These are phyloP conservation scores for Eidolon helvum DNA, from an alignment of 2,113 vertebrate genomes.

Conservation along the genomic window DNA sequence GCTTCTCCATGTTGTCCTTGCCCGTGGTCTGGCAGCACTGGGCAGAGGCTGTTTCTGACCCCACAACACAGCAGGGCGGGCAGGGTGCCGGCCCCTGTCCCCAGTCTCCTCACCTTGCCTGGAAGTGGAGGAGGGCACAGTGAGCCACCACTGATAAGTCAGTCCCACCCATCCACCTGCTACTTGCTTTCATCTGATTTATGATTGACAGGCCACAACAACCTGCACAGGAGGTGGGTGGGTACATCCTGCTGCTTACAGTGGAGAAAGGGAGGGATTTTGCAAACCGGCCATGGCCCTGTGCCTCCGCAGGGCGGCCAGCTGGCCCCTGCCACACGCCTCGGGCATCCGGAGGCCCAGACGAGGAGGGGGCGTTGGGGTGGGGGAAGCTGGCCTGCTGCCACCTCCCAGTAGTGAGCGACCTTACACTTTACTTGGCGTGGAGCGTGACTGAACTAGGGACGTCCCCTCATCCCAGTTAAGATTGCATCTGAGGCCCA, in stretches of 20 bases:
- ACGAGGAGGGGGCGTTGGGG: not conserved
- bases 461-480: rapidly evolving
- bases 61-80: not conserved
- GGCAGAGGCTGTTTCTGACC: not conserved
- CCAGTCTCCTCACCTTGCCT: not conserved
- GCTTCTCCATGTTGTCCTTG: not conserved
- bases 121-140: not conserved
- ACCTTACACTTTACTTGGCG: too few relatives aligned
- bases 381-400: not conserved
- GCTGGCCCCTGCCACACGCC: not conserved
- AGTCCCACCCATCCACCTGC: rapidly evolving
- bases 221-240: not conserved
- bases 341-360: not conserved
- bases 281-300: not conserved
- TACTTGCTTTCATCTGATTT: not conserved
- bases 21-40: too few relatives aligned
- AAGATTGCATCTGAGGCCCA: not conserved
- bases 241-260: not conserved
- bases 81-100: too few relatives aligned
- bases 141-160: not conserved
- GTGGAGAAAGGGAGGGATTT: not conserved
- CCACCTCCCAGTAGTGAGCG: not conserved
- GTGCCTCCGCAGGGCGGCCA: not conserved
- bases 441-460: too few relatives aligned
- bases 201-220: not conserved